Evolutionary conservation across 2,113 vertebrate species (phyloP).

Genomic region (Serinus canaria): DNA sequence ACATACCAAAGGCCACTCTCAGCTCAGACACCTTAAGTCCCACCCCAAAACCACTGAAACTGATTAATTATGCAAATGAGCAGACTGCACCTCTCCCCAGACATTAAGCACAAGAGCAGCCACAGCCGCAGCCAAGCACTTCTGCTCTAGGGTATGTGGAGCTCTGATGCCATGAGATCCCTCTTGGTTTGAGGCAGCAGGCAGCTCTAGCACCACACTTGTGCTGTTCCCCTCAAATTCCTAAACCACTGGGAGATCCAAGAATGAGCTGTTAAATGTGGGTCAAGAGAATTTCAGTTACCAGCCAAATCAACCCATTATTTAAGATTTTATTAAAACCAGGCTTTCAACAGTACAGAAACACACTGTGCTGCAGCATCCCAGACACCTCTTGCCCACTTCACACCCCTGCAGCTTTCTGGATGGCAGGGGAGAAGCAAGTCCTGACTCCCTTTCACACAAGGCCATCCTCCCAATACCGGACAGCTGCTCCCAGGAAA

Average conservation of each 20-base stretch:
- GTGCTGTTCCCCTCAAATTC: neutral
- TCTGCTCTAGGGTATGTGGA: neutral
- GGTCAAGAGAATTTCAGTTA: neutral
- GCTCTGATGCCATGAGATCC: rapidly evolving
- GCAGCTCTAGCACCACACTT: neutral
- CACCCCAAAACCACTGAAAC: neutral
- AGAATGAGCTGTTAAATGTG: rapidly evolving
- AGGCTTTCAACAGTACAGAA: neutral
- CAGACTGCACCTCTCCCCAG: neutral
- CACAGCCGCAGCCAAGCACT: neutral
- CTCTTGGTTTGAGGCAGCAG: neutral
- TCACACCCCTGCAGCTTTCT: neutral
- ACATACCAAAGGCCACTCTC: neutral
- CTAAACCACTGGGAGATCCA: rapidly evolving
- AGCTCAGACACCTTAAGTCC: neutral
- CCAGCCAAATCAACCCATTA: neutral
- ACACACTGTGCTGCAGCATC: neutral
- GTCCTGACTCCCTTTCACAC: too few relatives aligned
- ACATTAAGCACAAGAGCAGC: neutral
- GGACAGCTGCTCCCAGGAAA: neutral
- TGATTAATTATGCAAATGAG: neutral
- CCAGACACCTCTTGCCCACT: neutral
- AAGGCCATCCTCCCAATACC: neutral
- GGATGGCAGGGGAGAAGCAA: neutral
- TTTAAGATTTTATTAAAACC: neutral